Percentiles rank a stretch among this genome's conserved stretches.
Conservation (phyloP, 2,113 vertebrate species). For the Colinus virginianus region DNA sequence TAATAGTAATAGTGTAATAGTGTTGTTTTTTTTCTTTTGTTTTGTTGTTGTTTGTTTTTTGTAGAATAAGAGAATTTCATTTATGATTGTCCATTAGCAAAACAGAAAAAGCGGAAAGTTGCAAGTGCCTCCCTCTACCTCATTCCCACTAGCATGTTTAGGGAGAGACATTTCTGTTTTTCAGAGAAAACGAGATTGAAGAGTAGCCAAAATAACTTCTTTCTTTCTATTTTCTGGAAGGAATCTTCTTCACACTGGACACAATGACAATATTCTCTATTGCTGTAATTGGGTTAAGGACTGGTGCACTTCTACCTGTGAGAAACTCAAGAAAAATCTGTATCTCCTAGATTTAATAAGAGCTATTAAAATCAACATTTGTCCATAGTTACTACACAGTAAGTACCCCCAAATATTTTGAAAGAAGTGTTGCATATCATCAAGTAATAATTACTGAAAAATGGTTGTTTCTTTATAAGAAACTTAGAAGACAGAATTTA, state of each 20-base stretch:
- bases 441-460: slow-evolving; percentile 35
- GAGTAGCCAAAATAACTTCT: background rate
- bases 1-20: background rate
- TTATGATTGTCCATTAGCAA: background rate
- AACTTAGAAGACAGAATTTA: background rate
- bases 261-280: background rate
- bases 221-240: slow-evolving; percentile 8
- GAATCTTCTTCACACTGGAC: accelerated
- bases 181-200: background rate
- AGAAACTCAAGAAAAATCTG: background rate
- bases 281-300: background rate
- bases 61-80: background rate
- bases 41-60: background rate
- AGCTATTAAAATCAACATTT: slow-evolving; percentile 16
- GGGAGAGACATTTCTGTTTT: background rate
- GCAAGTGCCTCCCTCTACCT: background rate
- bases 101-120: background rate
- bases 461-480: background rate
- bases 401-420: slow-evolving; percentile 31
- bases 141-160: background rate
- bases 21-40: no score
- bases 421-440: background rate
- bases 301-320: background rate
- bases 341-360: background rate
- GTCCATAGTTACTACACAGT: slow-evolving; percentile 21